Percentiles rank a stretch among this genome's conserved stretches.
These are phyloP conservation scores for Chiridota heheva DNA, from an alignment of 35 echinoderm and acorn worm genomes.

Conservation along the genomic window DNA sequence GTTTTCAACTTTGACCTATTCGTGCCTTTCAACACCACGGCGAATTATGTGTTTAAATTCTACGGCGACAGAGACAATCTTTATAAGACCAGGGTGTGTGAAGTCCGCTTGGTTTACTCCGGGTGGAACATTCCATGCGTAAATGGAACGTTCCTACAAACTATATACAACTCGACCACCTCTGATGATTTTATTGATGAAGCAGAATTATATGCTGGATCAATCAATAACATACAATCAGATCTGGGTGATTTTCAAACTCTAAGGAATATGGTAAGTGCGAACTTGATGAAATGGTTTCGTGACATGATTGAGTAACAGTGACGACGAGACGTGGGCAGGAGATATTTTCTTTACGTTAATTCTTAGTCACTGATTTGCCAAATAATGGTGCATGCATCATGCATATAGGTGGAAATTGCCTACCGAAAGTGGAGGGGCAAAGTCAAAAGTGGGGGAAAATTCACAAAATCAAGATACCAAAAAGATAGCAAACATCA, in stretches of 20 bases:
- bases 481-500: no score
- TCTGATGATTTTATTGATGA: slow-evolving; percentile 55
- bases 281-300: neutral
- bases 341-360: no score
- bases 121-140: slow-evolving; percentile 92
- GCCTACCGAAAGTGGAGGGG: no score
- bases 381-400: no score
- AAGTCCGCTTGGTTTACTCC: slow-evolving; percentile 51
- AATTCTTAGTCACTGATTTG: no score
- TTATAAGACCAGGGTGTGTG: slow-evolving; percentile 64
- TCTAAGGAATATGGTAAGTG: slow-evolving; percentile 36
- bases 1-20: slow-evolving; percentile 79
- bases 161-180: slow-evolving; percentile 58
- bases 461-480: no score
- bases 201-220: slow-evolving; percentile 52
- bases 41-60: slow-evolving; percentile 60
- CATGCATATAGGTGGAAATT: no score
- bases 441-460: no score
- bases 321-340: no score
- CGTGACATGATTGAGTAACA: no score
- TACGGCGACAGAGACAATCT: slow-evolving; percentile 22
- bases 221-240: slow-evolving; percentile 76
- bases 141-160: slow-evolving; percentile 69
- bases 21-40: slow-evolving; percentile 65
- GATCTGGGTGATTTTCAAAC: neutral